Conservation (phyloP, 2,113 vertebrate genomes). For the Scalopus aquaticus region DNA sequence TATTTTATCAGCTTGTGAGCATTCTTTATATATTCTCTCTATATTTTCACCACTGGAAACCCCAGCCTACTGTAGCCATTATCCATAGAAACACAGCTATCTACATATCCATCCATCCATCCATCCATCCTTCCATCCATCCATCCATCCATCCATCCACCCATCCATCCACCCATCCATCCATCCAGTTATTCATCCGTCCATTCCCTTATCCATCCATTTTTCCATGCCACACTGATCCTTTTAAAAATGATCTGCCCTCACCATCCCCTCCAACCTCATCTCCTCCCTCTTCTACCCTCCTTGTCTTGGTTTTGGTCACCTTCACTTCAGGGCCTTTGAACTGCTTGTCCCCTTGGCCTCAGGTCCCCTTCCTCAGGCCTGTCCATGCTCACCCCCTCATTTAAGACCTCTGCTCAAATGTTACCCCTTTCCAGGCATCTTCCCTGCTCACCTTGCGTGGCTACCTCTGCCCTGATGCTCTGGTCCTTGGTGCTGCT, state of each 20-base stretch:
- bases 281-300: background rate
- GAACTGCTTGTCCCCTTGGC: background rate
- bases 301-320: background rate
- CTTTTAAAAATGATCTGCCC: slow-evolving; percentile 1
- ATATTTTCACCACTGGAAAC: background rate
- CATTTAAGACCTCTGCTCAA: background rate
- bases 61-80: background rate
- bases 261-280: background rate
- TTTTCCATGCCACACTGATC: background rate
- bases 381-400: background rate
- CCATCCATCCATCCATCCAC: too few relatives aligned
- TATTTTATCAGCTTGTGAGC: background rate
- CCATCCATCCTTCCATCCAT: too few relatives aligned
- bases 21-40: background rate
- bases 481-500: background rate
- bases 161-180: background rate
- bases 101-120: too few relatives aligned
- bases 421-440: background rate
- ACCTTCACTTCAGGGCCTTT: background rate
- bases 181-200: background rate
- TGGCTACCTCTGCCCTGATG: background rate
- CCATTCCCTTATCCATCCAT: background rate
- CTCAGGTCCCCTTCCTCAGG: background rate
- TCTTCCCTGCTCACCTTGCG: background rate
- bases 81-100: background rate